A percentile compares a stretch with the other conserved stretches of the same genome.
Conservation (phyloP, 2,113 vertebrate species). For the Hiodon tergisus region DNA sequence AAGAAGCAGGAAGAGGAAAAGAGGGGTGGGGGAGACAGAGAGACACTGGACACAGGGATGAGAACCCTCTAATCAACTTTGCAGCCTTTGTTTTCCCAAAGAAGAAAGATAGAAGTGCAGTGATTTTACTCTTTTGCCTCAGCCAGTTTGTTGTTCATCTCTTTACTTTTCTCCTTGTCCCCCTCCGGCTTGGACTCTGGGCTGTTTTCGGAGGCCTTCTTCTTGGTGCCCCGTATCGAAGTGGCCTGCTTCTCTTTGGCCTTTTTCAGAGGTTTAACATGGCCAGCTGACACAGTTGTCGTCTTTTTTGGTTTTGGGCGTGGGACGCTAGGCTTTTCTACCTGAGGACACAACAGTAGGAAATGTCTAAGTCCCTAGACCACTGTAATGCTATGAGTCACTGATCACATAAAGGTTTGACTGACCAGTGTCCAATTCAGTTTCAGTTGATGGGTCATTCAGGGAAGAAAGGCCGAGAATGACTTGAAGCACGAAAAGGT, state of each 20-base stretch:
- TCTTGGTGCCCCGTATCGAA: slow-evolving; percentile 75
- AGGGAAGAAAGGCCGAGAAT: too few species aligned
- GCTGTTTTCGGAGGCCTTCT: slow-evolving; percentile 71
- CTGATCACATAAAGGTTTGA: neutral
- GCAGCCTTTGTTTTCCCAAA: slow-evolving; percentile 72
- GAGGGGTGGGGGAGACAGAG: neutral
- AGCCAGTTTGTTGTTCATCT: slow-evolving; percentile 99
- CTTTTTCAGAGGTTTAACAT: slow-evolving; percentile 79
- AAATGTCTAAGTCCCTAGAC: slow-evolving; percentile 31
- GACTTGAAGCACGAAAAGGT: too few species aligned
- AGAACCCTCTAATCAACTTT: slow-evolving; percentile 80
- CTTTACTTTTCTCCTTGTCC: slow-evolving; percentile 94
- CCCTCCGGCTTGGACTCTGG: slow-evolving; percentile 61
- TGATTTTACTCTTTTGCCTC: slow-evolving; percentile 99
- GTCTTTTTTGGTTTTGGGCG: slow-evolving; percentile 91
- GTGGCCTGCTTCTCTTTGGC: slow-evolving; percentile 88
- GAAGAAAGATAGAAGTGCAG: slow-evolving; percentile 73
- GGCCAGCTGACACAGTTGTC: slow-evolving; percentile 63
- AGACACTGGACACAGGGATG: slow-evolving; percentile 55
- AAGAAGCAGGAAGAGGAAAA: slow-evolving; percentile 1
- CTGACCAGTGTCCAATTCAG: neutral
- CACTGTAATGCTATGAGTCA: too few species aligned
- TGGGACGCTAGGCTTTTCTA: slow-evolving; percentile 77
- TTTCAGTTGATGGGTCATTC: neutral
- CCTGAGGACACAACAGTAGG: slow-evolving; percentile 60